A percentile compares a stretch with the other conserved stretches of the same genome.
phyloP scores from a whole-genome alignment of 1,140 invertebrate species.

The Agrypnia vestita region DNA sequence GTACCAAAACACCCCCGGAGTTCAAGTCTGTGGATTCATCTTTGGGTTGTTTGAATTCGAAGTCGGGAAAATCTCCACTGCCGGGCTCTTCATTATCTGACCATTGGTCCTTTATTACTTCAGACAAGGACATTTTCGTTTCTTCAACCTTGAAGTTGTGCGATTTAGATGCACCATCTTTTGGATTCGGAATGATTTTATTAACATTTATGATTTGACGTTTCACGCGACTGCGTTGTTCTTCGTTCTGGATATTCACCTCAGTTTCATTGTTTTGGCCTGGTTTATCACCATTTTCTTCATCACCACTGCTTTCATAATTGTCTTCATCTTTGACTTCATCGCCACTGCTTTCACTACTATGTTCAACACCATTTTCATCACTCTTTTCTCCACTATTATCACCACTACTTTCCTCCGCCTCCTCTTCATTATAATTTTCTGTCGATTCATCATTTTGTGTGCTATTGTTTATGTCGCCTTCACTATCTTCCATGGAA shows the following conservation, averaged over 20 bases:
- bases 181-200: not conserved
- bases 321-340: not conserved
- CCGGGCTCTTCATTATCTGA: not conserved
- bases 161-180: too few species aligned
- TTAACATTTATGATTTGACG: not conserved
- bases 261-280: not conserved
- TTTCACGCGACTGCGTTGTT: not conserved
- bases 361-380: not conserved
- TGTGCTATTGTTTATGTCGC: not conserved
- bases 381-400: not conserved
- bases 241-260: not conserved
- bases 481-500: not conserved
- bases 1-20: not conserved
- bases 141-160: too few species aligned
- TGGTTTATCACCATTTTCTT: not conserved
- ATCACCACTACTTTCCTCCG: too few species aligned
- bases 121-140: too few species aligned
- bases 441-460: too few species aligned
- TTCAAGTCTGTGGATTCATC: constrained; percentile 1
- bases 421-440: too few species aligned
- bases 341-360: not conserved
- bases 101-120: not conserved
- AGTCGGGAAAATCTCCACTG: not conserved
- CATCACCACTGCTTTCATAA: not conserved
- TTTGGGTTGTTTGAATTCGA: not conserved